Base-by-base conservation (phyloP, 2,113 vertebrate genomes). In the Puffinus mauretanicus region DNA sequence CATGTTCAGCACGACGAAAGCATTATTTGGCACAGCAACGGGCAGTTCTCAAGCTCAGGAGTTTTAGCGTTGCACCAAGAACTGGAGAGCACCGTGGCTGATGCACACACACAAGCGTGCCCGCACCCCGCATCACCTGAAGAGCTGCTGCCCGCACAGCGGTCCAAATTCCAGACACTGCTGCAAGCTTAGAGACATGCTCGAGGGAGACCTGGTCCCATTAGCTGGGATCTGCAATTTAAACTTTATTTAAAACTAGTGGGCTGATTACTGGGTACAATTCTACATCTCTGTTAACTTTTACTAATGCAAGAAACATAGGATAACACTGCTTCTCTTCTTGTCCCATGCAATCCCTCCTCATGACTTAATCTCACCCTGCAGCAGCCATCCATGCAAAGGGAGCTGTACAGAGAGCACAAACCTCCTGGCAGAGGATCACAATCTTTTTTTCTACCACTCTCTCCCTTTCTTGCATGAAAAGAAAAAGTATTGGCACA, bases 1-100 rank as follows among this genome's bases (percentile, higher is more conserved):
- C 79, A 22, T 0, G 6, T 34, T n/a, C 36, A 10, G 25, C 51
- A 29, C 65, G 9, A 6, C 2, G 0, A 4, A 22, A 30, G 2
- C 1, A 0, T 6, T 65, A 9, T 5, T 5, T 38, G 34, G 36
- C 42, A 72, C 22, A 58, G 75, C 22, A 52, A 13, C 0, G 0
- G 34, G 32, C 18, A 47, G 32, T 7, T 10, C 47, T 27, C 47
- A 26, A 10, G 40, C 24, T 55, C 67, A 34, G 49, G 44, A 54
- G 14, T 19, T 7, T 72, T 10, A 64, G 16, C 49, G 34, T 5
- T 58, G 52, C 62, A 36, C 2, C 16, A 29, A 11, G 38, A 82
- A 54, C 49, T 8, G 27, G 11, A 8, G 30, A 36, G 34, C 75
- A 17, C 15, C 1, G 0, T 7, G 71, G 47, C 25, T 0, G 1